These are phyloP conservation scores for Zele albiditarsus DNA, from an alignment of 2,888 invertebrate genomes.

Conservation along the genomic window DNA sequence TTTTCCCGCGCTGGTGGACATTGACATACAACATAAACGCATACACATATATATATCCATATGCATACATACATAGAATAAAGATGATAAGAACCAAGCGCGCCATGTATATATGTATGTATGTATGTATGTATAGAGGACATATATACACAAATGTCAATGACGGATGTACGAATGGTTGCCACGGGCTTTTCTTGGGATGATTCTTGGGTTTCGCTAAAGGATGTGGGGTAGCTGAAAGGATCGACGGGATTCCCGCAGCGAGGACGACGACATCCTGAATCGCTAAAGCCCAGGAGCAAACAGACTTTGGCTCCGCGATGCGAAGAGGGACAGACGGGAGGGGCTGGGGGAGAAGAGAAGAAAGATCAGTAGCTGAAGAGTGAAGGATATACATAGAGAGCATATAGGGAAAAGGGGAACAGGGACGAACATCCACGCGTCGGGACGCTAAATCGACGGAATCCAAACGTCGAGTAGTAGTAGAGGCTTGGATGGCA, in stretches of 20 bases:
- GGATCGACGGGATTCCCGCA: constrained; percentile 29
- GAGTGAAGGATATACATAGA: not conserved
- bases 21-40: not conserved
- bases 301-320: constrained; percentile 29
- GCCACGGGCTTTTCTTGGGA: constrained; percentile 1
- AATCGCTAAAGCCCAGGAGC: constrained; percentile 33
- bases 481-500: not conserved
- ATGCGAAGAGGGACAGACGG: constrained; percentile 38
- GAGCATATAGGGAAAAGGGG: constrained; percentile 45
- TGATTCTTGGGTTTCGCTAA: not conserved
- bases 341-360: constrained; percentile 31
- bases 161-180: constrained; percentile 6
- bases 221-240: constrained; percentile 17
- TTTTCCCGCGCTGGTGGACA: not conserved
- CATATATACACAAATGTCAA: not conserved
- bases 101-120: not conserved
- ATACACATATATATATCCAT: not conserved
- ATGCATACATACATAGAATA: not conserved
- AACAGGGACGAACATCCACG: constrained; percentile 55
- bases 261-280: constrained; percentile 35
- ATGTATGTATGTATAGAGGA: not conserved
- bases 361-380: constrained; percentile 44
- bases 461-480: constrained; percentile 17
- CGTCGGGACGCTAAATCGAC: constrained; percentile 30
- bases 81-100: not conserved